A percentile compares a stretch with the other conserved stretches of the same genome.
phyloP scores from a whole-genome alignment of 2,888 invertebrate species.

The Chromoteleia sp. region DNA sequence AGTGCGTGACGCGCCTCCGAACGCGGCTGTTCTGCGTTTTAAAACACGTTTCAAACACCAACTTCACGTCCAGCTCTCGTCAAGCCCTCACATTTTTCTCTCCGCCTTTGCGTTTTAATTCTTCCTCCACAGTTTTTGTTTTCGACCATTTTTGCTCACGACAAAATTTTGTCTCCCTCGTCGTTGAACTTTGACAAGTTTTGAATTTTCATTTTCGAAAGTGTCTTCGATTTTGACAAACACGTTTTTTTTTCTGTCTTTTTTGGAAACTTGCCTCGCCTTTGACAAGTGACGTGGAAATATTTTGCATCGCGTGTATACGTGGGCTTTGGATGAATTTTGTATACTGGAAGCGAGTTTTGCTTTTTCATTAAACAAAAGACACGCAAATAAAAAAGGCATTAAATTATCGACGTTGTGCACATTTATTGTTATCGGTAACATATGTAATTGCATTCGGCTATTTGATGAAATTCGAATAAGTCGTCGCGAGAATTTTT shows the following conservation, averaged over 20 bases:
- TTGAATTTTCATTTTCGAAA: too few species aligned
- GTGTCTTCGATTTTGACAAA: neutral
- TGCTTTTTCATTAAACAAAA: neutral
- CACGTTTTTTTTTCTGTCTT: slow-evolving; percentile 5
- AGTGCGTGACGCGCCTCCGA: slow-evolving; percentile 74
- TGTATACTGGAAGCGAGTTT: slow-evolving; percentile 6
- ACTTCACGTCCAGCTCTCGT: too few species aligned
- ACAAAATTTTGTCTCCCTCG: too few species aligned
- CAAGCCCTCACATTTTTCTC: too few species aligned
- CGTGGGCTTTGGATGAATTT: slow-evolving; percentile 29
- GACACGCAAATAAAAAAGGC: neutral
- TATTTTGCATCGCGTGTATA: slow-evolving; percentile 20
- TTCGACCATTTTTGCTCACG: too few species aligned
- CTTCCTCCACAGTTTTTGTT: too few species aligned
- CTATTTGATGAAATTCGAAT: slow-evolving; percentile 36
- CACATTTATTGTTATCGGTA: slow-evolving; percentile 25
- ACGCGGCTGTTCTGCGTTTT: slow-evolving; percentile 69
- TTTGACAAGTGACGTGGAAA: slow-evolving; percentile 36
- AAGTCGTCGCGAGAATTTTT: slow-evolving; percentile 20
- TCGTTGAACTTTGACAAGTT: too few species aligned
- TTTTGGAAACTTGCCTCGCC: neutral
- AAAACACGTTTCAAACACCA: slow-evolving; percentile 27
- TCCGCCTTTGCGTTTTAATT: too few species aligned
- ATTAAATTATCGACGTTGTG: neutral
- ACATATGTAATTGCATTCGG: slow-evolving; percentile 36